A percentile compares a stretch with the other conserved stretches of the same genome.
Evolutionary conservation across 2,888 invertebrate genomes (phyloP).

Genomic region (Euplexia lucipara): DNA sequence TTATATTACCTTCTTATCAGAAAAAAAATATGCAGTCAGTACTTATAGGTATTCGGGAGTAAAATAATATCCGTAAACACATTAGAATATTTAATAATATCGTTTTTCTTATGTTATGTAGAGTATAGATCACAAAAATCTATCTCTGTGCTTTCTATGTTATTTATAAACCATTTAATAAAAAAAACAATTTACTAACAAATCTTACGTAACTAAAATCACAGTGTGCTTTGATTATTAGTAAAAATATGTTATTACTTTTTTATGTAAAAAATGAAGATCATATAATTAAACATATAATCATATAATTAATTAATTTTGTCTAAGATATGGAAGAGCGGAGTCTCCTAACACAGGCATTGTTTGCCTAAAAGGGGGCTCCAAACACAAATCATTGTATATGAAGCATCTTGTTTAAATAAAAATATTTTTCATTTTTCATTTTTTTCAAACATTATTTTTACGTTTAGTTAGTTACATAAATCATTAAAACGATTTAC

Average conservation of each 20-base stretch:
- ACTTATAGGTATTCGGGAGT: background rate
- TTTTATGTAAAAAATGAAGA: constrained; percentile 9
- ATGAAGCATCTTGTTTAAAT: too few relatives aligned
- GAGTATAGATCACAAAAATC: constrained; percentile 5
- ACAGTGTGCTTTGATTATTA: constrained; percentile 62
- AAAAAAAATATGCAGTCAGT: background rate
- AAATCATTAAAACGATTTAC: constrained; percentile 31
- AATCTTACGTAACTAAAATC: constrained; percentile 61
- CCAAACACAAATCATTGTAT: too few relatives aligned
- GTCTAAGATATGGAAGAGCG: too few relatives aligned
- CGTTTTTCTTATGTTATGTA: constrained; percentile 11
- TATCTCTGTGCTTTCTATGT: background rate
- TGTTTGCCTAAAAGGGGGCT: too few relatives aligned
- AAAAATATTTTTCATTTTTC: too few relatives aligned
- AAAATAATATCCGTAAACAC: constrained; percentile 23
- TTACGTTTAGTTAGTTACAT: constrained; percentile 9
- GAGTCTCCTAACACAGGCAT: too few relatives aligned
- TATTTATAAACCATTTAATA: constrained; percentile 35
- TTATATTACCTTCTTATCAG: too few relatives aligned
- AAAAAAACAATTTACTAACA: constrained; percentile 19
- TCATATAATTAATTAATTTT: too few relatives aligned
- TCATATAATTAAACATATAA: too few relatives aligned
- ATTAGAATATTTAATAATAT: constrained; percentile 32
- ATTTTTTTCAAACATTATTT: constrained; percentile 4
- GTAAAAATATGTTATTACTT: constrained; percentile 18